Percentiles rank a stretch among this genome's conserved stretches.
Conservation (phyloP, 1,140 invertebrate genomes). For the Ceratosolen solmsi region DNA sequence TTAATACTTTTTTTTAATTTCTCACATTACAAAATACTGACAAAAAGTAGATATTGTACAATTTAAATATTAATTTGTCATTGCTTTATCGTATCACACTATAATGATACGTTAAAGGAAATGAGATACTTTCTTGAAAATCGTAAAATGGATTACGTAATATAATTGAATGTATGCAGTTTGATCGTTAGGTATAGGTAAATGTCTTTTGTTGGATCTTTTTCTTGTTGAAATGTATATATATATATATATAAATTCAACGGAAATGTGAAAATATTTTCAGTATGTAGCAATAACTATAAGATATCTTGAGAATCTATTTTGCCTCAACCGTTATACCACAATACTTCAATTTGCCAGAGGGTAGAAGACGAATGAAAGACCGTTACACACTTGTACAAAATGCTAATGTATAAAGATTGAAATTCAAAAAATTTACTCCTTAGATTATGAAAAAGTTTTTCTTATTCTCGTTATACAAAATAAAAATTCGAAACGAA, state of each 20-base stretch:
- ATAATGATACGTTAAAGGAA: too few species aligned
- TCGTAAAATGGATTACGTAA: too few species aligned
- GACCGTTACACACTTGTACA: background rate
- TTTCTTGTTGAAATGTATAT: background rate
- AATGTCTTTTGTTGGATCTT: conserved; percentile 8
- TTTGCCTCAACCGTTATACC: background rate
- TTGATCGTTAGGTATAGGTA: background rate
- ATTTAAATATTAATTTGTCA: too few species aligned
- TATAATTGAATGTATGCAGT: too few species aligned
- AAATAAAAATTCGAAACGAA: too few species aligned
- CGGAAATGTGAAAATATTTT: conserved; percentile 16
- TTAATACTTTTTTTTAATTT: too few species aligned
- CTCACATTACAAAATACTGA: too few species aligned
- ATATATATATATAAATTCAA: background rate
- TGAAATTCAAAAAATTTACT: background rate
- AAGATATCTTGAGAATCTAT: background rate
- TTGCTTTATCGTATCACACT: background rate
- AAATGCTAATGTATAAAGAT: background rate
- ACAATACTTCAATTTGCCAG: background rate
- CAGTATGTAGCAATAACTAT: background rate
- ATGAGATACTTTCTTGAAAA: too few species aligned
- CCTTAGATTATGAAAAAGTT: background rate
- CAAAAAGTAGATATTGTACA: too few species aligned
- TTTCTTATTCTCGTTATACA: background rate
- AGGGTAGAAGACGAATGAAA: background rate